phyloP scores from a whole-genome alignment of 1,140 invertebrate species.

The Aphaenogaster rudis region DNA sequence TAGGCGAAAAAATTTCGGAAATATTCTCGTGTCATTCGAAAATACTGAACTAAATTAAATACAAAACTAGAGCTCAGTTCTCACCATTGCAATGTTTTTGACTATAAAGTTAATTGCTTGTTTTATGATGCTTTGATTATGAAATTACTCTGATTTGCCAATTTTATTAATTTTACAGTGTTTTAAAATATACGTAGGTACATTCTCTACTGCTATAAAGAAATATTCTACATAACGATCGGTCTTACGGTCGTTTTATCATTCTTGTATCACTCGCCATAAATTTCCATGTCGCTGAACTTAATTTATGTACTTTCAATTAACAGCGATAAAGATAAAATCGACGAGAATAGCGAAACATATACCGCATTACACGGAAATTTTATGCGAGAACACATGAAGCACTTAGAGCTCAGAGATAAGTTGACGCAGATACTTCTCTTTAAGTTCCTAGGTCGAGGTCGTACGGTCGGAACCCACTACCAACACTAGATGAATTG shows the following conservation, averaged over 20 bases:
- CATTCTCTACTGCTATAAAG: neutral
- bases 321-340: slow-evolving; percentile 13
- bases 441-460: slow-evolving; percentile 55
- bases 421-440: slow-evolving; percentile 2
- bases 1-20: neutral
- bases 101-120: neutral
- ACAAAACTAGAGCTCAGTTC: neutral
- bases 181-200: neutral
- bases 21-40: neutral
- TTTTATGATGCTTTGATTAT: neutral
- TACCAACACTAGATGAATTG: slow-evolving; percentile 14
- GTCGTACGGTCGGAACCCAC: slow-evolving; percentile 4
- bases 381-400: slow-evolving; percentile 26
- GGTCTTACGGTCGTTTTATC: neutral
- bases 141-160: neutral
- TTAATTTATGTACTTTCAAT: slow-evolving; percentile 26
- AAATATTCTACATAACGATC: neutral
- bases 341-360: neutral
- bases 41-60: neutral
- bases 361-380: neutral
- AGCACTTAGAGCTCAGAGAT: neutral
- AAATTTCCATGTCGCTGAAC: slow-evolving; percentile 15
- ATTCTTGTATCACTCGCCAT: neutral
- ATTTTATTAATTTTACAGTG: neutral
- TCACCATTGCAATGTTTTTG: neutral